Evolutionary conservation across 2,113 vertebrate species (phyloP), one percentile per base, ranked within the genome.

Genomic region (Dromaius novaehollandiae): DNA sequence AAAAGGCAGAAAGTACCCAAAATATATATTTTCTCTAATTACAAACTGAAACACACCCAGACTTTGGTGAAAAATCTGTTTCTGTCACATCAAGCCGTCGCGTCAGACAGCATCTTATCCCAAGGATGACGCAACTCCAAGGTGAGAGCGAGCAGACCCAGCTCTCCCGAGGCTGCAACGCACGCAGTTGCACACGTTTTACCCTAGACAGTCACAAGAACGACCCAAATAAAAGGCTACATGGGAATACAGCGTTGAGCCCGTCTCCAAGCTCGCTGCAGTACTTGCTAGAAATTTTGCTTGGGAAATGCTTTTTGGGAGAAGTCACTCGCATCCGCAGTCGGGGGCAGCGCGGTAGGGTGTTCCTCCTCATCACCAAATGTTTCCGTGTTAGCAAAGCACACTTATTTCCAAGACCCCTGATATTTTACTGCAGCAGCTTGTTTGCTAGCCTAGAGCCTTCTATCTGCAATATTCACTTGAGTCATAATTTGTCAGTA

Each of bases 81-180:
- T 77, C 75, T 46, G 14, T 69, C 15, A 53, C 32, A 24, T 73
- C 11, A 51, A 19, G 28, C 22, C 38, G 77, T 53, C 13, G 34
- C 26, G 6, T 42, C 42, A 64, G 19, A 11, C 36, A 71, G 7
- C 30, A 50, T 3, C 0, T 0, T 26, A 51, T 24, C 73, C 83
- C 56, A 22, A 93, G 4, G 48, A 7, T 3, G 40, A 88, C 25
- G 0, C 7, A 48, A 50, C 26, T 48, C 68, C 30, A 73, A 89
- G 38, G 24, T 63, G 58, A 56, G 34, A 78, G 34, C 75, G 22
- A 28, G 8, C 4, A 68, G 34, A 58, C 36, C 79, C 61, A 68
- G 30, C 51, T 46, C 82, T n/a, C 20, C 30, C 58, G 44, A 79
- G 87, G 0, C 51, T 19, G 13, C 12, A 58, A 86, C 51, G 25